Evolutionary conservation across 2,888 invertebrate species (phyloP).

Genomic region (Unio pictorum): DNA sequence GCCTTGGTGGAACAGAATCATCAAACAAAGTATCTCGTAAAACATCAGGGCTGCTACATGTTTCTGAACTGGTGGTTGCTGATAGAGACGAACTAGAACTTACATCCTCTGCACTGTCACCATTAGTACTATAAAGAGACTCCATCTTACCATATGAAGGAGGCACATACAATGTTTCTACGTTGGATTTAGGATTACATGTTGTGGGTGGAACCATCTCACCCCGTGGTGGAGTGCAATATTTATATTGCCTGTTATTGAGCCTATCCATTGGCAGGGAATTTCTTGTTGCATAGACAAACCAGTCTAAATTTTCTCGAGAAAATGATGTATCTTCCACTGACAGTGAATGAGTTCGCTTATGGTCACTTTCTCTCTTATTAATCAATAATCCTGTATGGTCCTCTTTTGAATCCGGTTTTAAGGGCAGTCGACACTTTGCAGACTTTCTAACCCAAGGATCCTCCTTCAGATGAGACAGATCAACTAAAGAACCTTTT

Average conservation of each 20-base stretch:
- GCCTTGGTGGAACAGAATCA: constrained; percentile 17
- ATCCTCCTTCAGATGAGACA: constrained; percentile 47
- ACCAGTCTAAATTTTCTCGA: constrained; percentile 56
- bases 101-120: constrained; percentile 13
- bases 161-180: constrained; percentile 12
- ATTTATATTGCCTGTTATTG: constrained; percentile 24
- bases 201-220: constrained; percentile 24
- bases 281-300: constrained; percentile 60
- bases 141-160: constrained; percentile 15
- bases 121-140: constrained; percentile 3
- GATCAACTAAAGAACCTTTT: constrained; percentile 41
- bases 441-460: constrained; percentile 45
- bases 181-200: constrained; percentile 6
- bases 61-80: constrained; percentile 31
- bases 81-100: constrained; percentile 24
- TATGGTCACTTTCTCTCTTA: constrained; percentile 5
- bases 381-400: no score
- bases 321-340: constrained; percentile 27
- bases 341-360: constrained; percentile 29
- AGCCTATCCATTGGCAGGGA: constrained; percentile 42
- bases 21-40: constrained; percentile 30
- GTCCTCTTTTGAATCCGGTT: no score
- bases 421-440: no score
- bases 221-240: constrained; percentile 41
- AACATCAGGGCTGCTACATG: constrained; percentile 37